Base-by-base conservation (phyloP, 2,888 invertebrate species). In the Steromphala cineraria region DNA sequence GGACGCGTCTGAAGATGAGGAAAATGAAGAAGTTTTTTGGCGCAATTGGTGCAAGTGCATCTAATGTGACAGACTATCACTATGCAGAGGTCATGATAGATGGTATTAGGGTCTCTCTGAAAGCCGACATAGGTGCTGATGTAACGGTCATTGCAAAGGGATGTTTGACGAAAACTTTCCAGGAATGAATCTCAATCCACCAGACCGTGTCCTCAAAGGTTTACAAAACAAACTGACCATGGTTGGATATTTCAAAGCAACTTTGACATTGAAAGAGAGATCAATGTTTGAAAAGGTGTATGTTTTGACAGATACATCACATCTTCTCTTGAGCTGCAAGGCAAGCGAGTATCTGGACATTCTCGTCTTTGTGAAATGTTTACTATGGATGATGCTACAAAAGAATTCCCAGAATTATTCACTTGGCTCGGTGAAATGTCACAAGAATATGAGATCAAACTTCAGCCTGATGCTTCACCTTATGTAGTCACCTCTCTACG, bases 401-500 rank as follows among this genome's bases (percentile, higher is more conserved):
- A 55, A 21, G 55, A 67, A 28, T 67, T 67, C 67, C 67, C 24
- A 8, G 17, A 67, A 28, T 67, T 24, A 28, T 67, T 31, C 24
- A 67, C 7, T 24, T 36, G 67, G 31, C 67, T 67, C 28, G 67
- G 67, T 21, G 17, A 31, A 24, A 4, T 67, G 31, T 17, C 28
- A 67, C 8, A 31, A 24, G 31, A 31, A 24, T 67, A 67, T 31
- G 28, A 24, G 67, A 67, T 67, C 28, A 24, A 67, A 67, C 4
- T 67, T 55, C 28, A 53, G 28, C 40, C 53, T 55, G 78, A 74
- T 56, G 83, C 77, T 28, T 55, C 21, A 56, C 80, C 83, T 7
- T 78, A 56, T 53, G 78, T 81, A 15, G 40, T 80, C 8, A 74
- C 5, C n/a, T 62, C 81, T 8, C 80, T 78, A n/a, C 53, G 79